phyloP scores from a whole-genome alignment of 2,113 vertebrate genomes.

The Upupa epops region DNA sequence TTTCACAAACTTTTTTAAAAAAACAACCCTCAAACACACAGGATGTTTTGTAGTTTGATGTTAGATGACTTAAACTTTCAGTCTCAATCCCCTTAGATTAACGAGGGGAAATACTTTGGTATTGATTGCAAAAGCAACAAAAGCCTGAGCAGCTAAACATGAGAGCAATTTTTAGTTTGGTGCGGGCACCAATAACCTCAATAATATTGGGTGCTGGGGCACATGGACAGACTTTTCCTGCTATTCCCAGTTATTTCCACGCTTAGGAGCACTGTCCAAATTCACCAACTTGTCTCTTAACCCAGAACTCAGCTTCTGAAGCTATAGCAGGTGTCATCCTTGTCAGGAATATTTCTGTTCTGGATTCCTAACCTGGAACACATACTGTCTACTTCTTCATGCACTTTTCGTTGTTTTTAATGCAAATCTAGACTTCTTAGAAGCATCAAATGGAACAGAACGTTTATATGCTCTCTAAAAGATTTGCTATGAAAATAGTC shows the following conservation, averaged over 20 bases:
- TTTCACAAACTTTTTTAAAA: conserved; percentile 37
- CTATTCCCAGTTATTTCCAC: not conserved
- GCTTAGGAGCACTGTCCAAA: not conserved
- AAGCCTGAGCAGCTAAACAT: not conserved
- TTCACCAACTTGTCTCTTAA: not conserved
- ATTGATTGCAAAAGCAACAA: not conserved
- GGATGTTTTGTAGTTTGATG: conserved; percentile 5
- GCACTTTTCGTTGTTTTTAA: not conserved
- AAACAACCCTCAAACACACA: not conserved
- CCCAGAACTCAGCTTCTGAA: not conserved
- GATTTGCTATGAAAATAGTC: conserved; percentile 45
- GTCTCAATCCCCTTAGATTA: not conserved
- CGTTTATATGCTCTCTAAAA: conserved; percentile 7
- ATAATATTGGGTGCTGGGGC: not conserved
- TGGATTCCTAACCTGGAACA: not conserved
- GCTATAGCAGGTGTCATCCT: not conserved
- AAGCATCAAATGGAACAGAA: not conserved
- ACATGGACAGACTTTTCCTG: accelerated
- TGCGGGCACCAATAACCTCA: not conserved
- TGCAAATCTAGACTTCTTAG: not conserved
- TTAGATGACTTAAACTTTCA: conserved; percentile 1
- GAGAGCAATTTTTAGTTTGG: not conserved
- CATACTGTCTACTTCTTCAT: not conserved
- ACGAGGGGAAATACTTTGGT: not conserved
- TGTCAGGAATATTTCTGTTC: not conserved